These are phyloP conservation scores for Epinephelus awoara DNA, from an alignment of 2,797 vertebrate genomes.

Conservation along the genomic window DNA sequence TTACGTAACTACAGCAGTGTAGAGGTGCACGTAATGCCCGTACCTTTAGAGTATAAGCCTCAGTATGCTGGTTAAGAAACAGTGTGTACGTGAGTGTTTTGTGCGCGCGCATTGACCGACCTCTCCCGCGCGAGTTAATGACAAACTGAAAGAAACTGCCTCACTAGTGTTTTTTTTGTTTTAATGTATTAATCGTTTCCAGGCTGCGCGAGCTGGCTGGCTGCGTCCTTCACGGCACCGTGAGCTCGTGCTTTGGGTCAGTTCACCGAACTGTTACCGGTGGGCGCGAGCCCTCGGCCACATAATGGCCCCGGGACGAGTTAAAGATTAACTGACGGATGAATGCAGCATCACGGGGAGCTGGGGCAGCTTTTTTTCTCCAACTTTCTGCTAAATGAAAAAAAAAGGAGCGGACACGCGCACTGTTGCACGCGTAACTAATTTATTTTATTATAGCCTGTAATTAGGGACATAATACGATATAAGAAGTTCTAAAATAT, in stretches of 20 bases:
- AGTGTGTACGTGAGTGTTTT: not conserved
- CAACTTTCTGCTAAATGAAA: not conserved
- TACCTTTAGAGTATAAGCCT: no score
- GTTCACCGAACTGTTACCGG: constrained; percentile 62
- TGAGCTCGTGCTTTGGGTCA: constrained; percentile 63
- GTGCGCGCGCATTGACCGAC: constrained; percentile 1
- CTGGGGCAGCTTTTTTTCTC: constrained; percentile 21
- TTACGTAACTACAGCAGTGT: not conserved
- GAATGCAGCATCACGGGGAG: constrained; percentile 42
- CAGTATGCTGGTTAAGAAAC: not conserved
- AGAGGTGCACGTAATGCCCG: not conserved
- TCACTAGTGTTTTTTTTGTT: constrained; percentile 30
- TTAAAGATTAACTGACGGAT: constrained; percentile 71
- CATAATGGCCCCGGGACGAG: constrained; percentile 34
- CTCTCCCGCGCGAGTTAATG: constrained; percentile 66
- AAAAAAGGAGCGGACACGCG: not conserved
- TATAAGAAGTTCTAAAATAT: not conserved
- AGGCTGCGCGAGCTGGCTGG: constrained; percentile 30
- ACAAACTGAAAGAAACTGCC: constrained; percentile 59
- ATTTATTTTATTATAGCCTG: not conserved
- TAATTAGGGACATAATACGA: not conserved
- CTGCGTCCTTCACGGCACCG: constrained; percentile 67
- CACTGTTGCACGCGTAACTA: not conserved
- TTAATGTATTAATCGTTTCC: constrained; percentile 54
- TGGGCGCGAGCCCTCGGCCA: constrained; percentile 29